These are phyloP conservation scores for Ectemnius cavifrons DNA, from an alignment of 2,888 invertebrate species.

Conservation along the genomic window DNA sequence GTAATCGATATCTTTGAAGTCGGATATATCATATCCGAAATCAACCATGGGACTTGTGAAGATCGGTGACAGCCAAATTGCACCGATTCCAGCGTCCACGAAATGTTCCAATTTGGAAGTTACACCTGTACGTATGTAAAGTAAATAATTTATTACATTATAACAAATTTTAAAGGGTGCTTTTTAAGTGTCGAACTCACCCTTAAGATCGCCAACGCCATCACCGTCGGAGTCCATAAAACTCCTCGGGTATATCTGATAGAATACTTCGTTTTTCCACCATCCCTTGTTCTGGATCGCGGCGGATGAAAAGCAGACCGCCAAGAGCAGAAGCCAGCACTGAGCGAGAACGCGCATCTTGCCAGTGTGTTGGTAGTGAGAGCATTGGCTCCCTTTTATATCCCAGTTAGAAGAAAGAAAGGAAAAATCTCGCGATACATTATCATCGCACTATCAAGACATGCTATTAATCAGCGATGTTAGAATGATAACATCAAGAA, in stretches of 20 bases:
- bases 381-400: neutral
- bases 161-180: neutral
- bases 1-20: constrained; percentile 86
- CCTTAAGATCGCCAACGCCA: constrained; percentile 70
- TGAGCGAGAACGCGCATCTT: constrained; percentile 12
- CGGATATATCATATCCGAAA: constrained; percentile 91
- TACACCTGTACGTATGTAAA: constrained; percentile 77
- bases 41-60: constrained; percentile 91
- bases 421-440: neutral
- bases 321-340: constrained; percentile 42
- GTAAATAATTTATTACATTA: too few species aligned
- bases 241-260: constrained; percentile 73
- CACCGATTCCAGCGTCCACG: constrained; percentile 84
- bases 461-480: neutral
- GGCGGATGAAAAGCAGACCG: constrained; percentile 46
- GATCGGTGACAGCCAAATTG: constrained; percentile 79
- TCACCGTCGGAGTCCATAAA: constrained; percentile 68
- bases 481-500: neutral
- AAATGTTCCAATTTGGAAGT: constrained; percentile 83
- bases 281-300: constrained; percentile 67
- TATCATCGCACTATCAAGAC: constrained; percentile 3
- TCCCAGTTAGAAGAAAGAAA: neutral
- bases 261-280: constrained; percentile 70
- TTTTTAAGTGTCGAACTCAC: constrained; percentile 40
- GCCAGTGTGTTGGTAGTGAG: neutral